phyloP scores from a whole-genome alignment of 2,888 invertebrate genomes.

The Epirrhoe tristata region DNA sequence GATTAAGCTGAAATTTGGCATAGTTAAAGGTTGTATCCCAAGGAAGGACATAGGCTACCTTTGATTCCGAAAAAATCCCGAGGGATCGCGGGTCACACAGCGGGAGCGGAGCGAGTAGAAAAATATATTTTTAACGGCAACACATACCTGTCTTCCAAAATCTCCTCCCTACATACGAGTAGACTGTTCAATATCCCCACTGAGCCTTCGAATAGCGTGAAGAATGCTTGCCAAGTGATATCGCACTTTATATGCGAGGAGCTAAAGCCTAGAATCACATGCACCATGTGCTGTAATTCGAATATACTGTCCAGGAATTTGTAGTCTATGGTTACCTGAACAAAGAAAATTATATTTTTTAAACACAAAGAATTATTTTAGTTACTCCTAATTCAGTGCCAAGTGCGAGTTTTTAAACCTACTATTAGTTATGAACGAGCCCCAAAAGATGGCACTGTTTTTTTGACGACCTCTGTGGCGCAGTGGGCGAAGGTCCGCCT shows the following conservation, averaged over 20 bases:
- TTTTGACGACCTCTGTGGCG: no score
- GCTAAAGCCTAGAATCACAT: conserved; percentile 59
- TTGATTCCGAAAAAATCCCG: no score
- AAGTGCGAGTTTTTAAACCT: no score
- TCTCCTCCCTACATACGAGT: conserved; percentile 71
- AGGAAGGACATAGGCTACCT: no score
- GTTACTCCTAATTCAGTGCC: no score
- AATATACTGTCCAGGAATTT: conserved; percentile 75
- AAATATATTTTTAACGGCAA: background rate
- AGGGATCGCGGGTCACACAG: no score
- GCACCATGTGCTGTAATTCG: conserved; percentile 66
- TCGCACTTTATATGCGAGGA: conserved; percentile 53
- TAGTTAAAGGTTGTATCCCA: no score
- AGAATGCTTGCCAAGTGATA: conserved; percentile 65
- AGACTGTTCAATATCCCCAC: conserved; percentile 67
- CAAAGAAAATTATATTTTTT: background rate
- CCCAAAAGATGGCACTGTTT: no score
- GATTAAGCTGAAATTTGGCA: no score
- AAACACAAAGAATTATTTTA: no score
- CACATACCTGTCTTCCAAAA: conserved; percentile 77
- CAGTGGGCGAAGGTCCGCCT: no score
- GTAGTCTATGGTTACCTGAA: conserved; percentile 74
- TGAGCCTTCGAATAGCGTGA: conserved; percentile 63
- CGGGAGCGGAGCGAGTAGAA: background rate
- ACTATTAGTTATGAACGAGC: no score